Base-by-base conservation (phyloP, 2,797 vertebrate genomes). In the Valencia hispanica region DNA sequence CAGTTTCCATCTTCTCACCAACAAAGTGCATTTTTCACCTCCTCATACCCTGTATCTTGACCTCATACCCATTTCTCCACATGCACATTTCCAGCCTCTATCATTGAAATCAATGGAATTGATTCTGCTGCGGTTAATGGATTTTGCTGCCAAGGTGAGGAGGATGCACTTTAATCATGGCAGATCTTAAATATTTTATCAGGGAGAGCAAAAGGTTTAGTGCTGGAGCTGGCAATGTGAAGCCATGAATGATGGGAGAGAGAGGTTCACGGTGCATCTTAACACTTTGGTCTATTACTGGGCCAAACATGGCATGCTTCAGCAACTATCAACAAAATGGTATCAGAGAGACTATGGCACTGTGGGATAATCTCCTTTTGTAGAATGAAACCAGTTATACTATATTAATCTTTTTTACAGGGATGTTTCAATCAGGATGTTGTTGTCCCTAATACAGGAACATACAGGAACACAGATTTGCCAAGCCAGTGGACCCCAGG, bases 151-250 rank as follows among this genome's bases (percentile, higher is more conserved):
- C 92, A 94, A 94, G 94, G 94, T 94, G 93, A 94, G 87, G 84
- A 90, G 87, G 92, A 93, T 93, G 93, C 92, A 91, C 93, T 95
- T 94, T 93, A 93, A 95, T 95, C 94, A 94, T 83, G 88, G 90
- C 85, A 92, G 88, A 92, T 93, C 89, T 94, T 94, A 93, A 94
- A 96, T 95, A 94, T 94, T 95, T 94, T 93, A 95, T 92, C 92
- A 94, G 85, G 78, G 79, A 84, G 80, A 91, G 90, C 87, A 89
- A 92, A 93, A 90, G 90, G 90, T 91, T 92, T 87, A 82, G 85
- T 91, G 87, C 87, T 55, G 74, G 78, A 84, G 87, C 87, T 87
- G 87, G 81, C 83, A 74, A 88, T 87, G 87, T 80, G 74, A 86
- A 83, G 85, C 79, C 63, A 68, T 75, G 71, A 80, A 86, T 86